Percentiles rank a stretch among this genome's conserved stretches.
phyloP scores from a whole-genome alignment of 2,888 invertebrate species.

The Drosophila monieri region DNA sequence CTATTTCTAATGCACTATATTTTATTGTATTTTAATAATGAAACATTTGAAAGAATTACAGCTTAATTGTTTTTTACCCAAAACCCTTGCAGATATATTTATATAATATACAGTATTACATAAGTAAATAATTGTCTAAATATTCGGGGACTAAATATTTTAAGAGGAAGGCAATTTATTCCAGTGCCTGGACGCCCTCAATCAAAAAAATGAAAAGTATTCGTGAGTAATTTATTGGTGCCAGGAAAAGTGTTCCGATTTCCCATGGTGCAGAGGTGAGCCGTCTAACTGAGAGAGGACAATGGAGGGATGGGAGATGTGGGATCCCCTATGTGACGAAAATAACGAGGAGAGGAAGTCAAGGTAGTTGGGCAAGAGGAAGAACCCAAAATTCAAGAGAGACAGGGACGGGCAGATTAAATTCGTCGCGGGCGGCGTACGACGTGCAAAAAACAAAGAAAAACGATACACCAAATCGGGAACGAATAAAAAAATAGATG shows the following conservation, averaged over 20 bases:
- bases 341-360: conserved; percentile 11
- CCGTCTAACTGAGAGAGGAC: background rate
- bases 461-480: conserved; percentile 33
- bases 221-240: background rate
- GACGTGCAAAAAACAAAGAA: conserved; percentile 74
- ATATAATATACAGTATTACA: too few relatives aligned
- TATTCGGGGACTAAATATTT: too few relatives aligned
- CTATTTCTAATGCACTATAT: too few relatives aligned
- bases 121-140: too few relatives aligned
- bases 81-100: too few relatives aligned
- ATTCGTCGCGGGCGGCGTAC: conserved; percentile 69
- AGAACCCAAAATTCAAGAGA: background rate
- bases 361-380: background rate
- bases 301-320: background rate
- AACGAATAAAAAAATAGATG: conserved; percentile 8
- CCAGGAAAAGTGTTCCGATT: background rate
- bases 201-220: conserved; percentile 12
- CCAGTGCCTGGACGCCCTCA: too few relatives aligned
- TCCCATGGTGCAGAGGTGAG: conserved; percentile 1
- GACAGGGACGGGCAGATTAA: conserved; percentile 45
- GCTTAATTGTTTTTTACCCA: too few relatives aligned
- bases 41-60: too few relatives aligned
- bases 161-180: too few relatives aligned
- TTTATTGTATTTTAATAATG: too few relatives aligned
- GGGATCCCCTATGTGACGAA: background rate